These are phyloP conservation scores for Cryptus viduatorius DNA, from an alignment of 2,888 invertebrate species.

Conservation along the genomic window DNA sequence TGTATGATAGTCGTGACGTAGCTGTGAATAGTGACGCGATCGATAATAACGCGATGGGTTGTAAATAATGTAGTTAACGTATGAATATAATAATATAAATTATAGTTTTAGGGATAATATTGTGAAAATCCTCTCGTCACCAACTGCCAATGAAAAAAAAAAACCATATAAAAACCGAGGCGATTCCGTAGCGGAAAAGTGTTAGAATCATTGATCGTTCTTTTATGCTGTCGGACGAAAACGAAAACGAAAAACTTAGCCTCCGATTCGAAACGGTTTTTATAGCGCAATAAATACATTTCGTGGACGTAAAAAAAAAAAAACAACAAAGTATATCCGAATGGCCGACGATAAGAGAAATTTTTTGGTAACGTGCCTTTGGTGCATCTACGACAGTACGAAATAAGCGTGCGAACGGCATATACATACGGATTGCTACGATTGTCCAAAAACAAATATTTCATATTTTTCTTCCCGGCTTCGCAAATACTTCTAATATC, in stretches of 20 bases:
- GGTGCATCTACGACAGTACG: constrained; percentile 43
- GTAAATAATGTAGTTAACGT: constrained; percentile 62
- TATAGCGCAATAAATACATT: constrained; percentile 35
- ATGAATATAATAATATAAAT: constrained; percentile 47
- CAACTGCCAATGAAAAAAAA: constrained; percentile 57
- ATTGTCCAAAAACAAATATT: constrained; percentile 54
- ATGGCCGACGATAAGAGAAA: constrained; percentile 37
- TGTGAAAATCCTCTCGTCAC: constrained; percentile 34
- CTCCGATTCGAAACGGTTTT: neutral
- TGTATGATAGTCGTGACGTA: constrained; percentile 63
- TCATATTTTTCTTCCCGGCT: constrained; percentile 37
- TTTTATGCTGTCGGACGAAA: neutral
- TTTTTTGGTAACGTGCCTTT: constrained; percentile 56
- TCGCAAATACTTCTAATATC: constrained; percentile 27
- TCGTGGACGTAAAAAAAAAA: constrained; percentile 30
- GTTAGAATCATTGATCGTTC: neutral
- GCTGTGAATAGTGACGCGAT: constrained; percentile 58
- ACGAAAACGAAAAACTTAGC: neutral
- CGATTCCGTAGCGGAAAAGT: constrained; percentile 10
- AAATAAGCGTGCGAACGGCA: constrained; percentile 9
- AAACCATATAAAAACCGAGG: neutral
- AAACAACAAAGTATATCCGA: neutral
- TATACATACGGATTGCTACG: constrained; percentile 6
- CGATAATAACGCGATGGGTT: constrained; percentile 54
- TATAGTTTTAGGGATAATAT: constrained; percentile 28